Conservation (phyloP, 2,113 vertebrate genomes). For the Laticauda colubrina region DNA sequence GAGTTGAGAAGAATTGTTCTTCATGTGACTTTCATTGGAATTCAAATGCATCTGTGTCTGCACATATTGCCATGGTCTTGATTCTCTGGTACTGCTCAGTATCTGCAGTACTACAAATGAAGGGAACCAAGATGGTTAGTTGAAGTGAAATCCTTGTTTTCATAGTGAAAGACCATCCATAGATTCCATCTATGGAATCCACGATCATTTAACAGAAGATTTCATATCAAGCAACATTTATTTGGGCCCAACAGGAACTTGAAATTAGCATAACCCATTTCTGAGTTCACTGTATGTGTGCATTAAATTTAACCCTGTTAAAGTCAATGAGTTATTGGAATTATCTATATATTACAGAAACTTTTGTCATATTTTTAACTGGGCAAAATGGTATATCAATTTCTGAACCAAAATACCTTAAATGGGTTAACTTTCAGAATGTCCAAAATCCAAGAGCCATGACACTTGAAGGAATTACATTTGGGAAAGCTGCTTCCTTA, state of each 20-base stretch:
- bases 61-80: not conserved
- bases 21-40: not conserved
- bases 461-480: not conserved
- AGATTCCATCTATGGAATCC: not conserved
- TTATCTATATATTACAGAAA: not conserved
- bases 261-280: not conserved
- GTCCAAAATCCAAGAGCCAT: not conserved
- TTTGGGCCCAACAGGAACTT: not conserved
- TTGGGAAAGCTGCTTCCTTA: too few relatives aligned
- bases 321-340: not conserved
- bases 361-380: not conserved
- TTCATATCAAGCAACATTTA: not conserved
- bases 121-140: not conserved
- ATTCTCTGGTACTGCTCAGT: not conserved
- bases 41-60: not conserved
- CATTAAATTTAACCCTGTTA: not conserved
- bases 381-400: not conserved
- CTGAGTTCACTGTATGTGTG: not conserved
- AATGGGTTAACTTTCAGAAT: not conserved
- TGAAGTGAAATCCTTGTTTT: not conserved
- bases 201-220: not conserved
- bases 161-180: not conserved
- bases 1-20: not conserved
- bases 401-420: not conserved
- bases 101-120: not conserved